Evolutionary conservation across 2,113 vertebrate species (phyloP), one percentile per base, ranked within the genome.

Genomic region (Rutilus rutilus): DNA sequence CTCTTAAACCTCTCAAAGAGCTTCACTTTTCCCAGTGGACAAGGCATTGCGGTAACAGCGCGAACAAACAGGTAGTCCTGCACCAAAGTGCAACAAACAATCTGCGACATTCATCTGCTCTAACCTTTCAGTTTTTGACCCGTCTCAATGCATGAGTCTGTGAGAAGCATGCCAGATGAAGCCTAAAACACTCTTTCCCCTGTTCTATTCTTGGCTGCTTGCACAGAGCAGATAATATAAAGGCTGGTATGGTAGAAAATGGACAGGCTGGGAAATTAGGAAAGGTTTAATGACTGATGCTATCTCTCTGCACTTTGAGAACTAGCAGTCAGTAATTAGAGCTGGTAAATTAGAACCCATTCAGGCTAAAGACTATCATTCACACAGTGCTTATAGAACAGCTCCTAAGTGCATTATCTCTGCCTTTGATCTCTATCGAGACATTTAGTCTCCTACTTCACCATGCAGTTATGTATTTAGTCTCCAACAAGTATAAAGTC

Each of bases 281-380:
- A 42, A 74, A 59, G 25, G 67, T 39, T 52, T 83, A 74, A 83
- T 83, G 82, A 73, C 47, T 83, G 82, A 83, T 83, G 67, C 50
- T 83, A 83, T 83, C 82, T 57, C 30, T 59, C 23, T 83, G 67
- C 82, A 57, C 82, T 82, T 54, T 54, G 80, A 57, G 30, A 69
- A 45, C 80, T 36, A 8, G 47, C 64, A 82, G 80, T 82, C 80
- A 82, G 62, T 82, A 83, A 83, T 83, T 83, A 83, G 47, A 73
- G 81, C 67, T 71, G 67, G 47, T 83, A 73, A 83, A 83, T 83
- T 71, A 59, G 67, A 83, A 30, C 47, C 30, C 50, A 59, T 83
- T 73, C 82, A 59, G n/a, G 7, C 82, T 83, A 83, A 74, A 73
- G 82, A 59, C 67, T 83, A 42, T 74, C 82, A 73, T 83, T 83